Base-by-base conservation (phyloP, 2,113 vertebrate genomes). In the Ploceus nigricollis region DNA sequence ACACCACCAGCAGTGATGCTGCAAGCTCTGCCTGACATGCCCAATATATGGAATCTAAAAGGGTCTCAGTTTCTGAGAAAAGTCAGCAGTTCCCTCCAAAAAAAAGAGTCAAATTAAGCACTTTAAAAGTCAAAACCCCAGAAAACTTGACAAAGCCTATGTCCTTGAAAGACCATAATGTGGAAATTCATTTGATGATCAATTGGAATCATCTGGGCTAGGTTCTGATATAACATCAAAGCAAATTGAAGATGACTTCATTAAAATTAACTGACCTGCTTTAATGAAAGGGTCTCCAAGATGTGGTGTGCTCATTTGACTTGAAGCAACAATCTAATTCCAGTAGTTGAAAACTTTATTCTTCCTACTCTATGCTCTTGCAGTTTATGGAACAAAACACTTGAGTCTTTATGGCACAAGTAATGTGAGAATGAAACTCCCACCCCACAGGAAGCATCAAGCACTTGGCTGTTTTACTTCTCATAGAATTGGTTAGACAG, bases 241-340 rank as follows among this genome's bases (percentile, higher is more conserved):
- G 82, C 35, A 93, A 77, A 87, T 1, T 60, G 56, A 77, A 87
- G 69, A 81, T 3, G 4, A 87, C 60, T 91, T 87, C 57, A 90
- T 84, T 89, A 68, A 91, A 93, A 76, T 71, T 40, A 95, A 86
- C 88, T 82, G 90, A 86, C 68, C 79, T 77, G 86, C 85, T 88
- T 79, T 83, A 61, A 93, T 77, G 68, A 88, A 90, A 88, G 71
- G 22, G 9, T 72, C 71, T 86, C 63, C 64, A 72, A 73, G 79
- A 77, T 22, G 56, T 48, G 44, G 15, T 0, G 0, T 28, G 65
- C 69, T 94, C 31, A 35, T 75, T 53, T 64, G 61, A 87, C 80
- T 78, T 89, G 20, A 60, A 84, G 70, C 12, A 91, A 64, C 37
- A n/a, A 68, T 68, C 71, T 82, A 64, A 92, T 95, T 91, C 61